phyloP scores from a whole-genome alignment of 2,888 invertebrate species.

The Lycia hirtaria region DNA sequence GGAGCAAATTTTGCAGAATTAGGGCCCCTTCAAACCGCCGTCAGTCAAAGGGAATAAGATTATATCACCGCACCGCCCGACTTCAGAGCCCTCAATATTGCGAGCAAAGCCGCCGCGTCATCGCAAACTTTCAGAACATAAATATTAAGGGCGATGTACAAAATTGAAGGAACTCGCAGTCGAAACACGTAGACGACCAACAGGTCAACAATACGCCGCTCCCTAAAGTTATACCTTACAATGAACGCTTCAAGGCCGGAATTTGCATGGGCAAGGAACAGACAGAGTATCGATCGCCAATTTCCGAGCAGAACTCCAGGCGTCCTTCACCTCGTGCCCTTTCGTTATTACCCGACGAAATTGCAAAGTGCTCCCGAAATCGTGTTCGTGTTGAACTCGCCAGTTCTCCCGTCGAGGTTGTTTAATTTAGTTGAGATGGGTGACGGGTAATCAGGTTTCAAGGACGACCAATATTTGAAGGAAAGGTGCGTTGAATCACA shows the following conservation, averaged over 20 bases:
- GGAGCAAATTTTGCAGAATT: conserved; percentile 2
- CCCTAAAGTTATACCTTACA: conserved; percentile 26
- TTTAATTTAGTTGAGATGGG: conserved; percentile 15
- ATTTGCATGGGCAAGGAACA: conserved; percentile 41
- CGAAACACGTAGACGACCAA: conserved; percentile 57
- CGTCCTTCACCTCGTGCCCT: conserved; percentile 83
- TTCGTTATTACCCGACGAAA: conserved; percentile 58
- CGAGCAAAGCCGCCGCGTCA: conserved; percentile 38
- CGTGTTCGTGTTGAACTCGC: conserved; percentile 23
- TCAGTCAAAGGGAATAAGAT: conserved; percentile 14
- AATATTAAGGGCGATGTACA: conserved; percentile 50
- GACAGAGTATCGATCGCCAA: conserved; percentile 71
- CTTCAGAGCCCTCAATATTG: conserved; percentile 27
- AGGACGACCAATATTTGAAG: conserved; percentile 23
- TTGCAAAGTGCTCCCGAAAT: conserved; percentile 47
- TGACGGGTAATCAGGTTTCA: conserved; percentile 24
- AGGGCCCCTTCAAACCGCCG: background rate
- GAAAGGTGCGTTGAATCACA: conserved; percentile 18
- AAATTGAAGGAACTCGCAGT: conserved; percentile 51
- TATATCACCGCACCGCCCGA: conserved; percentile 16
- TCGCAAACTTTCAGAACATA: conserved; percentile 50
- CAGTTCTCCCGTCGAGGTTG: conserved; percentile 6
- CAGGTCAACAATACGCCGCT: conserved; percentile 51
- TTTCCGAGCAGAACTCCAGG: conserved; percentile 55
- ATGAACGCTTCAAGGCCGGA: conserved; percentile 38